Conservation (phyloP, 2,797 vertebrate genomes). For the Bucorvus abyssinicus region DNA sequence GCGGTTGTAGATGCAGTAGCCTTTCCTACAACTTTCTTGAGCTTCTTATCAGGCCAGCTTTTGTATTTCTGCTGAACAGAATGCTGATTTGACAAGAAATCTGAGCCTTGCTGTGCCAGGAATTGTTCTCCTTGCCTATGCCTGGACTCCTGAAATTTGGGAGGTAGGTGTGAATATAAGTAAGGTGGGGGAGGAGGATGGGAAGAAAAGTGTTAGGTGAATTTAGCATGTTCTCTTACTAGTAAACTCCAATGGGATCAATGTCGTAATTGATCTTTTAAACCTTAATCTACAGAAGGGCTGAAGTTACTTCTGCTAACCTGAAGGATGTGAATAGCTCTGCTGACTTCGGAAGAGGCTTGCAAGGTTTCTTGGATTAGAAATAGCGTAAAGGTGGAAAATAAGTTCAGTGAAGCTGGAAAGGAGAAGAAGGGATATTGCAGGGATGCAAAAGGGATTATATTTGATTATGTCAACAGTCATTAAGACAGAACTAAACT, state of each 20-base stretch:
- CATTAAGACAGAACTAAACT: neutral
- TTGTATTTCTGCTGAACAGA: neutral
- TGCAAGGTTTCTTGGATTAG: neutral
- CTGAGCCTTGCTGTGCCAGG: neutral
- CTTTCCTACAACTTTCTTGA: neutral
- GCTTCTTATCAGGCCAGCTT: neutral
- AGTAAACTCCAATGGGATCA: neutral
- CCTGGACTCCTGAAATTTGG: neutral
- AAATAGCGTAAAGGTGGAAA: neutral
- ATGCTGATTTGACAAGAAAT: neutral
- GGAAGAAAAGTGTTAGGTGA: neutral
- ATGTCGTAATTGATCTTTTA: neutral
- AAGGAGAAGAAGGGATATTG: neutral
- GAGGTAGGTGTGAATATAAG: neutral
- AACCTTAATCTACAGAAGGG: neutral
- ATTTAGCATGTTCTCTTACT: neutral
- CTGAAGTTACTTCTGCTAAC: neutral
- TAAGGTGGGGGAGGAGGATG: neutral
- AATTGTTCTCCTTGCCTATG: fast-evolving
- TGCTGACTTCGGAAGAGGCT: neutral
- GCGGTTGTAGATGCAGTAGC: neutral
- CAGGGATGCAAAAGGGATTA: neutral
- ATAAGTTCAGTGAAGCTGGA: neutral
- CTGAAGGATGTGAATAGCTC: neutral
- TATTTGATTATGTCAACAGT: neutral